Evolutionary conservation across 2,113 vertebrate species (phyloP), one percentile per base, ranked within the genome.

Genomic region (Rhipidura dahli): DNA sequence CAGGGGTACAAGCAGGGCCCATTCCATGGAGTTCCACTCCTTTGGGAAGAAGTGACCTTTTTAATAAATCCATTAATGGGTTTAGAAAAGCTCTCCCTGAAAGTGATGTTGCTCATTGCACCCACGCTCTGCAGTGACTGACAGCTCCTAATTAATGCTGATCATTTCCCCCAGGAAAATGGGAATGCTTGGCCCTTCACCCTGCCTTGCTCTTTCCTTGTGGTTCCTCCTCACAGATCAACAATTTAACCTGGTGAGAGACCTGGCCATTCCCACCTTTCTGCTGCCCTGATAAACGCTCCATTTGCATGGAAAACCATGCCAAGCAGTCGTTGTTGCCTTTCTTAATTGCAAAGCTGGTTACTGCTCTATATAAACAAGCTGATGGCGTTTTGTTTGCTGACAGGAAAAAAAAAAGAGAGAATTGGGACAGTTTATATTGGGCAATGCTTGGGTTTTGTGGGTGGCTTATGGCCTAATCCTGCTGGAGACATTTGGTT

Each of bases 381-480:
- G 59, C 39, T 87, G 93, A 63, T 88, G 75, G 59, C 35, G 70
- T 85, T 90, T 66, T 89, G 63, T 87, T 86, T 95, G 87, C 75
- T 77, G 71, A 87, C 78, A 91, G 13, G 4, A 37, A 66, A 49
- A 59, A 63, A 39, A 80, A 64, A 57, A 92, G 17, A 39, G 9
- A 51, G 6, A 56, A 53, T 85, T n/a, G 10, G 35, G 81, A 77
- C 33, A 59, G 90, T 94, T 94, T 92, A 83, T 88, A 75, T 91
- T 83, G 80, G 80, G 83, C 65, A 69, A 19, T 83, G 39, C 47
- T 83, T 83, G 26, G 28, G 16, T 87, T 93, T 68, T 85, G 75
- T 65, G 92, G 85, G 68, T 94, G 75, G 79, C 31, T 94, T 51
- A 35, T 54, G 82, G 63, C 47, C 87, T 94, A 90, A 77, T 91